Conservation (phyloP, 2,797 vertebrate species). For the Brotula barbata region DNA sequence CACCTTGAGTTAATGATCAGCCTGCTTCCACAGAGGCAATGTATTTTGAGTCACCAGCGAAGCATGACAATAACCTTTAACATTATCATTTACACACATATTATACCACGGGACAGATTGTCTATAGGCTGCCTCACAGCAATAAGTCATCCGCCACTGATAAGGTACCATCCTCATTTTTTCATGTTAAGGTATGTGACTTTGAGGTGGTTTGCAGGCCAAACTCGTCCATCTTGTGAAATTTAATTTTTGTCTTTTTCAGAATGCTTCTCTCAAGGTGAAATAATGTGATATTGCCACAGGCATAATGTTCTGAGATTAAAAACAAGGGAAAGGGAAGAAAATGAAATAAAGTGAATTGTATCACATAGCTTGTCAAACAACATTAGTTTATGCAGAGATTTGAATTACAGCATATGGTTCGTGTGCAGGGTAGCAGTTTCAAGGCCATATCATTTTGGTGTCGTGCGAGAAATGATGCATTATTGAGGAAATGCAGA, state of each 20-base stretch:
- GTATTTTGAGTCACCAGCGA: constrained; percentile 70
- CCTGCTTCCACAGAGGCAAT: constrained; percentile 66
- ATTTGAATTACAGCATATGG: constrained; percentile 52
- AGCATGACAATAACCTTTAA: constrained; percentile 83
- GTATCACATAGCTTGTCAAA: constrained; percentile 63
- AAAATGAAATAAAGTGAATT: constrained; percentile 66
- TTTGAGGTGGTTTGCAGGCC: constrained; percentile 68
- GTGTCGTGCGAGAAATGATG: constrained; percentile 40
- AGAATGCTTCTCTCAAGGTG: constrained; percentile 69
- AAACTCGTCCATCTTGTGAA: constrained; percentile 71
- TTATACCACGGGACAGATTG: constrained; percentile 74
- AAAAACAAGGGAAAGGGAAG: constrained; percentile 38
- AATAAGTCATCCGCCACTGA: constrained; percentile 74
- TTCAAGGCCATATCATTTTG: constrained; percentile 43
- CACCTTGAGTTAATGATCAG: constrained; percentile 80
- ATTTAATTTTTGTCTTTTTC: constrained; percentile 67
- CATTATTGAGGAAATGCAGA: constrained; percentile 59
- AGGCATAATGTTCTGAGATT: constrained; percentile 62
- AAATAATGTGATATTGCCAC: constrained; percentile 64
- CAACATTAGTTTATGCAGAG: constrained; percentile 48
- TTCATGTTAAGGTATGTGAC: constrained; percentile 66
- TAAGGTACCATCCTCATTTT: constrained; percentile 60
- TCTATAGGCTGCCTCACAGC: constrained; percentile 69
- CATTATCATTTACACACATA: constrained; percentile 78
- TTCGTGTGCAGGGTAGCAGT: constrained; percentile 40